A percentile compares a stretch with the other conserved stretches of the same genome.
These are phyloP conservation scores for Leguminivora glycinivorella DNA, from an alignment of 1,140 invertebrate genomes.

Conservation along the genomic window DNA sequence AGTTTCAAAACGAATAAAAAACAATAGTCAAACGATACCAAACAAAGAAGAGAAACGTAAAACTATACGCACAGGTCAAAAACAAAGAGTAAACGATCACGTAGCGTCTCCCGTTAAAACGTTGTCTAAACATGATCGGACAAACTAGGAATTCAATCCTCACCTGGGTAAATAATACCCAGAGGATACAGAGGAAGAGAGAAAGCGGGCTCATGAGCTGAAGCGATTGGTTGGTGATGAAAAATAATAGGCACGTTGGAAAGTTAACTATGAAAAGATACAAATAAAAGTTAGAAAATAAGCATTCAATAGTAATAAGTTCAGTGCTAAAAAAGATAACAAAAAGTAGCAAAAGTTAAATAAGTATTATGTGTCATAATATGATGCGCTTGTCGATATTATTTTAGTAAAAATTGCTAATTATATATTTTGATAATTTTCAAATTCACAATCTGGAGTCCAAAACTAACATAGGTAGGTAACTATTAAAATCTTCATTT, in stretches of 20 bases:
- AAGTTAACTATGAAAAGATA: no score
- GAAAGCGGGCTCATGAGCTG: neutral
- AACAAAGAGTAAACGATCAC: constrained; percentile 23
- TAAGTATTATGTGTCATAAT: no score
- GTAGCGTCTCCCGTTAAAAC: constrained; percentile 19
- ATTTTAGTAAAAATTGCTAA: no score
- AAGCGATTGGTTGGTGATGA: neutral
- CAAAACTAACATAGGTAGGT: no score
- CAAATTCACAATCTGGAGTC: no score
- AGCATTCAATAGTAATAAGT: neutral
- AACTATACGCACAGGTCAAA: constrained; percentile 19
- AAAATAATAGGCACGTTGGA: neutral
- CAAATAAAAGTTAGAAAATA: no score
- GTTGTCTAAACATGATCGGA: constrained; percentile 21
- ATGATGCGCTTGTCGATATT: no score
- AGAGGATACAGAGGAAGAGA: no score
- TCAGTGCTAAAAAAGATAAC: neutral
- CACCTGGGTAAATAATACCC: constrained; percentile 20
- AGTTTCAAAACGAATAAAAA: neutral
- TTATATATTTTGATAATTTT: no score
- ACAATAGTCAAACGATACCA: no score
- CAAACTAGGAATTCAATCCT: constrained; percentile 22
- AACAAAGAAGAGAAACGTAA: constrained; percentile 2
- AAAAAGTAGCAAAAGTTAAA: neutral
- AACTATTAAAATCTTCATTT: no score